Evolutionary conservation across 1,140 invertebrate species (phyloP).

Genomic region (Leptinotarsa lineolata): DNA sequence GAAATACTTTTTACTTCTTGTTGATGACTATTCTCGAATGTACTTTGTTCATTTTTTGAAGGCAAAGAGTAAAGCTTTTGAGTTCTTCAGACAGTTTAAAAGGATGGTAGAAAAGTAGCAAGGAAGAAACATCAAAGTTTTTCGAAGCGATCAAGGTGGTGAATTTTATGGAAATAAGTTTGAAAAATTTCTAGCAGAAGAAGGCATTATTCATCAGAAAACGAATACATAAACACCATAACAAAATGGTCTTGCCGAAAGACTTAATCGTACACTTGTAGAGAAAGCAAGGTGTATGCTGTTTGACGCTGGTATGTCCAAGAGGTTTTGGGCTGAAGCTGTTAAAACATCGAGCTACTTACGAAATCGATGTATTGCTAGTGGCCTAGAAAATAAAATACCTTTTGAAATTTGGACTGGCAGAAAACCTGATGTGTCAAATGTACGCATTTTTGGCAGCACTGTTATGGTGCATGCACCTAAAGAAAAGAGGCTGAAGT

Average conservation of each 20-base stretch:
- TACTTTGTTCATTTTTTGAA: neutral
- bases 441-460: neutral
- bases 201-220: neutral
- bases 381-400: neutral
- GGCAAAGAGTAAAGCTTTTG: neutral
- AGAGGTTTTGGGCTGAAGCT: neutral
- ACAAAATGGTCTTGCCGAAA: neutral
- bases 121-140: neutral
- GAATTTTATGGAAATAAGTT: neutral
- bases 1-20: neutral
- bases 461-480: neutral
- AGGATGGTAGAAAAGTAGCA: neutral
- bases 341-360: neutral
- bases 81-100: neutral
- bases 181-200: neutral
- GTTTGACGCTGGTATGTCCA: neutral
- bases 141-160: neutral
- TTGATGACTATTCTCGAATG: neutral
- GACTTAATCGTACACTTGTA: neutral
- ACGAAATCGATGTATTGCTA: neutral
- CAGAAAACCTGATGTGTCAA: neutral
- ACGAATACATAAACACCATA: neutral
- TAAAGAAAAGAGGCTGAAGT: slow-evolving; percentile 1
- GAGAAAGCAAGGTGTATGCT: neutral
- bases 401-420: neutral